Conservation (phyloP, 2,888 invertebrate genomes). For the Lobophora halterata region DNA sequence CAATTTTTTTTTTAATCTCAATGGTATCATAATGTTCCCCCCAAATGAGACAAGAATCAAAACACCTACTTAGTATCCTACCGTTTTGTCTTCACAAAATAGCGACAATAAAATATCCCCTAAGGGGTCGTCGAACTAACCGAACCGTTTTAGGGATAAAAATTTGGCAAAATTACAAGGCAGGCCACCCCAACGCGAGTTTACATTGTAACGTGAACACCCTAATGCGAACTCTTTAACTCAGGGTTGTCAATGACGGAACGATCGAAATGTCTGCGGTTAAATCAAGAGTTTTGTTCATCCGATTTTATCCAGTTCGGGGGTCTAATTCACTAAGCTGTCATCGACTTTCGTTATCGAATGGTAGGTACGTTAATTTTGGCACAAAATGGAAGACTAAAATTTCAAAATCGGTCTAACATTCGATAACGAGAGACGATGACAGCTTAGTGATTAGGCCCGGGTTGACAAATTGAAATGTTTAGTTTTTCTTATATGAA, state of each 20-base stretch:
- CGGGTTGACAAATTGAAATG: too few relatives aligned
- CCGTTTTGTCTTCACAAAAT: conserved; percentile 48
- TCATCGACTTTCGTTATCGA: too few relatives aligned
- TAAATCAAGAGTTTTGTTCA: too few relatives aligned
- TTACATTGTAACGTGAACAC: conserved; percentile 78
- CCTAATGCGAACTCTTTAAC: conserved; percentile 73
- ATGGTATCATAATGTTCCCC: conserved; percentile 11
- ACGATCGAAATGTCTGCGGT: too few relatives aligned
- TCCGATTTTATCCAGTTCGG: too few relatives aligned
- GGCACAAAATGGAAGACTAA: too few relatives aligned
- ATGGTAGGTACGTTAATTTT: too few relatives aligned
- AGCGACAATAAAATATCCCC: conserved; percentile 53
- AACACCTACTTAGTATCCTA: conserved; percentile 59
- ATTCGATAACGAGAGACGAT: too few relatives aligned
- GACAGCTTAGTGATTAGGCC: too few relatives aligned
- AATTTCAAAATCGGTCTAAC: too few relatives aligned
- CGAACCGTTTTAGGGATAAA: conserved; percentile 66
- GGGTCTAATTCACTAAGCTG: too few relatives aligned
- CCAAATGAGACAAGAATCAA: conserved; percentile 46
- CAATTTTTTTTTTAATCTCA: not conserved
- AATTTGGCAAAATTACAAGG: conserved; percentile 79
- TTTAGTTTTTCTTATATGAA: too few relatives aligned
- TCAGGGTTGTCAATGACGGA: conserved; percentile 60
- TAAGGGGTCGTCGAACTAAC: conserved; percentile 52
- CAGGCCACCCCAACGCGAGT: conserved; percentile 66